These are phyloP conservation scores for Lysiphlebus fabarum DNA, from an alignment of 1,140 invertebrate species.

Conservation along the genomic window DNA sequence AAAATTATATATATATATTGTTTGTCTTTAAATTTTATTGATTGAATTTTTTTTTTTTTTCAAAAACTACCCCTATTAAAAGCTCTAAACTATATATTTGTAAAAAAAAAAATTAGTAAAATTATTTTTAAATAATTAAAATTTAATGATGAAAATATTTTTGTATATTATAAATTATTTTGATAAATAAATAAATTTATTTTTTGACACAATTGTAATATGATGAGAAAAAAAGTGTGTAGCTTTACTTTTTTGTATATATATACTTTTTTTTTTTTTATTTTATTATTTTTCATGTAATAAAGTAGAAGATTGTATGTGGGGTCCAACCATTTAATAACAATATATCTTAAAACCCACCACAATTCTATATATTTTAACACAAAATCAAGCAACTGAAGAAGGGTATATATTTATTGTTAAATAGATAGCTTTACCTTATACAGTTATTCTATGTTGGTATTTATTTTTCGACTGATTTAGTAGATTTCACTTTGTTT, in stretches of 20 bases:
- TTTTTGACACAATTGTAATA: constrained; percentile 1
- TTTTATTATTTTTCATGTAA: constrained; percentile 36
- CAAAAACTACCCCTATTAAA: too few relatives aligned
- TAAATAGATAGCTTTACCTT: constrained; percentile 19
- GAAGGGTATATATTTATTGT: constrained; percentile 16
- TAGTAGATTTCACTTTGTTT: constrained; percentile 28
- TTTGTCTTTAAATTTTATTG: too few relatives aligned
- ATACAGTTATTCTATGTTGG: constrained; percentile 14
- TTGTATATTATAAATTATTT: too few relatives aligned
- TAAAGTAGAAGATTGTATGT: constrained; percentile 43
- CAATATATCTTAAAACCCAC: constrained; percentile 49
- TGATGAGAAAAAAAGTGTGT: constrained; percentile 24
- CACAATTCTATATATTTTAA: constrained; percentile 33
- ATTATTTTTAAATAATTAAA: too few relatives aligned
- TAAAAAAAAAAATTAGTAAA: too few relatives aligned
- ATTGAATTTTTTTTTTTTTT: too few relatives aligned
- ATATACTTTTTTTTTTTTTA: neutral
- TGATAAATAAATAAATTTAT: constrained; percentile 13
- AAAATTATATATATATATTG: too few relatives aligned
- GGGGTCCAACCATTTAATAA: constrained; percentile 55
- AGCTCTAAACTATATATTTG: too few relatives aligned
- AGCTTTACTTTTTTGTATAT: neutral
- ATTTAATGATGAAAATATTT: too few relatives aligned
- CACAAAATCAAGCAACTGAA: constrained; percentile 13
- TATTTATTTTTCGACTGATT: constrained; percentile 36